A percentile compares a stretch with the other conserved stretches of the same genome.
Conservation (phyloP, 2,888 invertebrate species). For the Nemapogon koenigi region DNA sequence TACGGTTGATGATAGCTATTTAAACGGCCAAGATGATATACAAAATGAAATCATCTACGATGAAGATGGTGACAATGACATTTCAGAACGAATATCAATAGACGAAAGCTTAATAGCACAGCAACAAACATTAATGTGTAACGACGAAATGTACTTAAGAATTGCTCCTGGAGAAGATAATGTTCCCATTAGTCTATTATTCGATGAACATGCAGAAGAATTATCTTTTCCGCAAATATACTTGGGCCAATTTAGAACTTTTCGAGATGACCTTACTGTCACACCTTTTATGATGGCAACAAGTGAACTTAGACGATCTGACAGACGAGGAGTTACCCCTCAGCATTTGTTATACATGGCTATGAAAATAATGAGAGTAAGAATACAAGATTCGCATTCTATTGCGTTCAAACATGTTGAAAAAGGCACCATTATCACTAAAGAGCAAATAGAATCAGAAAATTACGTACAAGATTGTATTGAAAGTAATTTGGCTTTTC, state of each 20-base stretch:
- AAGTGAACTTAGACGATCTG: slow-evolving; percentile 18
- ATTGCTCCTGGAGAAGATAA: slow-evolving; percentile 16
- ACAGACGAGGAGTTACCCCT: slow-evolving; percentile 19
- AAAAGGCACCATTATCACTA: slow-evolving; percentile 18
- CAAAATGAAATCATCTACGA: slow-evolving; percentile 14
- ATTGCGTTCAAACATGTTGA: slow-evolving; percentile 21
- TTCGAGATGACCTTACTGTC: slow-evolving; percentile 13
- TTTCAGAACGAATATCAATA: slow-evolving; percentile 17
- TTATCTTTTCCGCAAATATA: slow-evolving; percentile 22
- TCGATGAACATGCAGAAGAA: slow-evolving; percentile 24
- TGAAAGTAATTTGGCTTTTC: slow-evolving; percentile 21
- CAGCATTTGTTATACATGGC: slow-evolving; percentile 19
- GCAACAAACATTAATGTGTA: slow-evolving; percentile 21
- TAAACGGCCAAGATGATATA: slow-evolving; percentile 9
- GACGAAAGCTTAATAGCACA: slow-evolving; percentile 19
- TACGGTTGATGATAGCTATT: slow-evolving; percentile 15
- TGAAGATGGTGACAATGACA: slow-evolving; percentile 14
- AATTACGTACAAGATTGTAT: slow-evolving; percentile 19
- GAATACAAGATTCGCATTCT: slow-evolving; percentile 11
- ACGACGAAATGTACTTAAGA: slow-evolving; percentile 19
- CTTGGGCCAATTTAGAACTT: slow-evolving; percentile 18
- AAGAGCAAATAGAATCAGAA: slow-evolving; percentile 17
- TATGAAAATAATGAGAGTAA: slow-evolving; percentile 17
- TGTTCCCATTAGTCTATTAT: slow-evolving; percentile 18
- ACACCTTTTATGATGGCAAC: slow-evolving; percentile 14